Percentiles rank a stretch among this genome's conserved stretches.
These are phyloP conservation scores for Chrysogorgia sp. DNA, from an alignment of 92 coral and sea anemone species.

Conservation along the genomic window DNA sequence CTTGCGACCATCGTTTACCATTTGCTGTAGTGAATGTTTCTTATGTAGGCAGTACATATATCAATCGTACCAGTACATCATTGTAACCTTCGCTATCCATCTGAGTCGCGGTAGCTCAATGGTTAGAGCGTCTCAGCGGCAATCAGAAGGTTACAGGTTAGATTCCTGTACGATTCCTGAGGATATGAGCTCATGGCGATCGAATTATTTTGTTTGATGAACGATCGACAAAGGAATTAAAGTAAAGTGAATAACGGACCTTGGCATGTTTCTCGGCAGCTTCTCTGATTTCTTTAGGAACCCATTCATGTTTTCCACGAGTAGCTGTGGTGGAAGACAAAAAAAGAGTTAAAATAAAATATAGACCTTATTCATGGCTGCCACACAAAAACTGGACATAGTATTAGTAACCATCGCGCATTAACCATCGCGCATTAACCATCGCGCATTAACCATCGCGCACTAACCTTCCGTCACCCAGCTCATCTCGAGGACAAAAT, in stretches of 20 bases:
- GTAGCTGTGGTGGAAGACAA: slow-evolving; percentile 60
- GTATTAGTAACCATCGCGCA: not conserved
- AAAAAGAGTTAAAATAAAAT: not conserved
- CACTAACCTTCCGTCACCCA: slow-evolving; percentile 91
- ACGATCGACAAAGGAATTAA: not conserved
- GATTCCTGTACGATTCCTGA: too few species aligned
- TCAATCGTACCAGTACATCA: too few species aligned
- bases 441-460: too few species aligned
- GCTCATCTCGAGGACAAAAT: slow-evolving; percentile 90
- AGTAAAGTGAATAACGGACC: slow-evolving; percentile 51
- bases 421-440: not conserved
- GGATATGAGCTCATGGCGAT: too few species aligned
- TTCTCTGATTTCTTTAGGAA: slow-evolving; percentile 88
- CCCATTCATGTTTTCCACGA: slow-evolving; percentile 92
- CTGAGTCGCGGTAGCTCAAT: too few species aligned
- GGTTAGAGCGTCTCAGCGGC: too few species aligned
- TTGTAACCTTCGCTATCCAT: too few species aligned
- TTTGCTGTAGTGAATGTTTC: too few species aligned
- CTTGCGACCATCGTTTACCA: too few species aligned
- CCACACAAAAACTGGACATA: not conserved
- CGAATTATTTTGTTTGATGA: not conserved
- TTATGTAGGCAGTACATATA: too few species aligned
- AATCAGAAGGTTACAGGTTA: too few species aligned
- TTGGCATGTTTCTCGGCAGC: slow-evolving; percentile 97
- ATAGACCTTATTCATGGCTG: too few species aligned